Evolutionary conservation across 1,140 invertebrate genomes (phyloP).

Genomic region (Scaptomyza hsui): DNA sequence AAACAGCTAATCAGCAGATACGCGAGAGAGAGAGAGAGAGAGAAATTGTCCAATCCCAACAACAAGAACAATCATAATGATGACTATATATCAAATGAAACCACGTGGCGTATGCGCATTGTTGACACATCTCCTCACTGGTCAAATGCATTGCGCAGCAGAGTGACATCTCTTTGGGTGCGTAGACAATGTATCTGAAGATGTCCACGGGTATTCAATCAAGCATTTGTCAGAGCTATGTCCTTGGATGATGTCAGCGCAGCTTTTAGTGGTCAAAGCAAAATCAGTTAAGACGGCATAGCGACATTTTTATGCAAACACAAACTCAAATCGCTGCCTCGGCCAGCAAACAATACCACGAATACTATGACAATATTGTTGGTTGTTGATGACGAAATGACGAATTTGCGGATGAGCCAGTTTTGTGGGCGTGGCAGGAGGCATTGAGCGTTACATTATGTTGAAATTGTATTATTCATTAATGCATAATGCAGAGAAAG

Average conservation of each 20-base stretch:
- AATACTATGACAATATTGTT: too few relatives aligned
- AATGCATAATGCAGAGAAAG: conserved; percentile 63
- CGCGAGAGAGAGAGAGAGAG: background rate
- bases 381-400: too few relatives aligned
- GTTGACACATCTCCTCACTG: conserved; percentile 40
- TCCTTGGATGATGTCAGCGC: conserved; percentile 72
- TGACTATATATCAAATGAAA: conserved; percentile 57
- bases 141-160: conserved; percentile 53
- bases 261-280: conserved; percentile 66
- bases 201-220: conserved; percentile 54
- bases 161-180: too few relatives aligned
- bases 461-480: conserved; percentile 56
- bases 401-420: too few relatives aligned
- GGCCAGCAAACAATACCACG: background rate
- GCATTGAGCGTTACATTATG: conserved; percentile 43
- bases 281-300: conserved; percentile 54
- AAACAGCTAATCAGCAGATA: conserved; percentile 39
- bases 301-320: conserved; percentile 56
- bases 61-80: conserved; percentile 1
- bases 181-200: conserved; percentile 38
- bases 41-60: background rate
- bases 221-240: conserved; percentile 48
- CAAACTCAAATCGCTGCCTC: conserved; percentile 4
- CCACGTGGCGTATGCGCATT: conserved; percentile 68
- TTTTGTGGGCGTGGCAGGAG: conserved; percentile 3